Conservation (phyloP, 2,797 vertebrate species). For the Basileuterus tristriatus region DNA sequence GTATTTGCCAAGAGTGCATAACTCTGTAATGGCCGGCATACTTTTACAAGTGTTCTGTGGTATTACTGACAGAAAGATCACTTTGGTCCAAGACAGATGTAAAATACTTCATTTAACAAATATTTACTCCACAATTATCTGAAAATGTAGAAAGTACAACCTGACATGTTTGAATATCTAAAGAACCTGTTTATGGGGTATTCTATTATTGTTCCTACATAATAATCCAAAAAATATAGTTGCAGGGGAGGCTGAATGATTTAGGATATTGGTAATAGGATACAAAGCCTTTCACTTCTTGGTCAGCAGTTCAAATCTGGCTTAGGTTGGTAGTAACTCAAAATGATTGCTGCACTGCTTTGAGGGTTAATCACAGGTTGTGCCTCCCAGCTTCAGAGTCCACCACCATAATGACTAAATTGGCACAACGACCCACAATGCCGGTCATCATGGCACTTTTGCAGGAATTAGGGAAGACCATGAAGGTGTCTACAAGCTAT, state of each 20-base stretch:
- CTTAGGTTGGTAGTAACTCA: slow-evolving; percentile 11
- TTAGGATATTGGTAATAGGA: slow-evolving; percentile 62
- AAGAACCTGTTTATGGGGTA: slow-evolving; percentile 68
- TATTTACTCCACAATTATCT: slow-evolving; percentile 71
- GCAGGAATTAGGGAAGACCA: neutral
- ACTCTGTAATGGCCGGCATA: slow-evolving; percentile 74
- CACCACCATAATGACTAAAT: neutral
- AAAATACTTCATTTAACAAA: slow-evolving; percentile 76
- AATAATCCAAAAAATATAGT: slow-evolving; percentile 63
- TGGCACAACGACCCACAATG: neutral
- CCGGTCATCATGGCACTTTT: neutral
- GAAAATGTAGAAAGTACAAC: slow-evolving; percentile 72
- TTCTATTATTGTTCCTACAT: slow-evolving; percentile 62
- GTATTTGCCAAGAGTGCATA: slow-evolving; percentile 75
- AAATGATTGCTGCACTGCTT: neutral
- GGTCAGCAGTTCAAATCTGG: slow-evolving; percentile 52
- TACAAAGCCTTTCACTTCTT: slow-evolving; percentile 58
- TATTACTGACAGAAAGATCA: slow-evolving; percentile 74
- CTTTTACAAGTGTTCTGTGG: slow-evolving; percentile 72
- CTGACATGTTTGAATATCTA: slow-evolving; percentile 72
- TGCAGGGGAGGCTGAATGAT: slow-evolving; percentile 48
- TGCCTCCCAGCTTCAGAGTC: neutral
- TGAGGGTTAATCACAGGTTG: neutral
- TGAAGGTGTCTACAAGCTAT: neutral
- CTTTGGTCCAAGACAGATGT: slow-evolving; percentile 72